Evolutionary conservation across 2,113 vertebrate genomes (phyloP), one percentile per base, ranked within the genome.

Genomic region (Prolemur simus): DNA sequence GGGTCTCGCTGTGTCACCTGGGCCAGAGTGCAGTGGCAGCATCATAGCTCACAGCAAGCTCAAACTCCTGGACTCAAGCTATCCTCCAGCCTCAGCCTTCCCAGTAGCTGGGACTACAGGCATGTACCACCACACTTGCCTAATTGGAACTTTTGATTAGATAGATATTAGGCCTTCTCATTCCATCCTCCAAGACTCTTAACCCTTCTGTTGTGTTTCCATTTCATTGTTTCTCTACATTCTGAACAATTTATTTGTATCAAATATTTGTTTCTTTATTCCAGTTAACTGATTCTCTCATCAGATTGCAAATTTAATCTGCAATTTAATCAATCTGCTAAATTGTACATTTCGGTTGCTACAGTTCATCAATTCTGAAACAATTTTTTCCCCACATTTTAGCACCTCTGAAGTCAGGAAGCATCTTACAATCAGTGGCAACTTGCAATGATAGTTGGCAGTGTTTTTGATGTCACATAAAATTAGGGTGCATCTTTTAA

Each of bases 181-280:
- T 54, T 56, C 42, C 52, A 15, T 47, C 52, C 73, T 87, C 54
- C 54, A 88, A 45, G 39, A 45, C 60, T 71, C 25, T 27, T n/a
- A 94, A 25, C n/a, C 63, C 63, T 87, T 60, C 54, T 8, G 8
- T 56, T 80, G 2, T 69, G 77, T 60, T 94, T 71, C 39, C 39
- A 82, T 45, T 82, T 68, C 45, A 47, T 56, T 66, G n/a, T 91
- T 15, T 86, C 73, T 86, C 68, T 80, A n/a, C 76, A 56, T 37
- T 47, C 25, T 63, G 87, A 21, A 78, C n/a, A 58, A 90, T 86
- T 82, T 89, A 86, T 77, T 66, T 87, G 32, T 71, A 63, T 45
- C 77, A 83, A 83, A 63, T 39, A 92, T 80, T 89, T 87, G 45
- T 76, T 63, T 82, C 37, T 77, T 97, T 90, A 96, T 86, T 82